Evolutionary conservation across 2,113 vertebrate species (phyloP).

Genomic region (Chloroceryle aenea): DNA sequence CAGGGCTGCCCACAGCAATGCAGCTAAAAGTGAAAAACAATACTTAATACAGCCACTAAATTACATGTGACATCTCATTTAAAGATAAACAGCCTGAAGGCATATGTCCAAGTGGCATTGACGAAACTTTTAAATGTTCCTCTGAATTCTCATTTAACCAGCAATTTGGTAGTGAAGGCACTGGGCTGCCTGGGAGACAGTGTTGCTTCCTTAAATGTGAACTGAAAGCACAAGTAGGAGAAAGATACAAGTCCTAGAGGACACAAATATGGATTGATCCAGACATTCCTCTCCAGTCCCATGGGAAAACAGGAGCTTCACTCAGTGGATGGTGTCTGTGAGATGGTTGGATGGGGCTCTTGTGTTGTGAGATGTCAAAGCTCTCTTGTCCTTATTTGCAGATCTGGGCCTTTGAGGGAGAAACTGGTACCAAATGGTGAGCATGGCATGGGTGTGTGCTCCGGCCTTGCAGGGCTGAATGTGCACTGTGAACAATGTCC

Average conservation of each 20-base stretch:
- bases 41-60: conserved; percentile 53
- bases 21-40: conserved; percentile 34
- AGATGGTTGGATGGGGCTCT: background rate
- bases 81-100: conserved; percentile 55
- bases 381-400: accelerated
- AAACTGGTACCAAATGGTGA: background rate
- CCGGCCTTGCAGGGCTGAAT: background rate
- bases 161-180: background rate
- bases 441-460: accelerated
- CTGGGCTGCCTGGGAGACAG: background rate
- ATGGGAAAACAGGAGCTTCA: background rate
- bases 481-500: accelerated
- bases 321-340: background rate
- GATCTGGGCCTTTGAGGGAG: background rate
- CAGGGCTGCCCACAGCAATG: conserved; percentile 32
- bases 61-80: conserved; percentile 64
- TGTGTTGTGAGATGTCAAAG: background rate
- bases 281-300: background rate
- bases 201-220: background rate
- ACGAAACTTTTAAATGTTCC: conserved; percentile 50
- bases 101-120: conserved; percentile 38
- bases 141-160: conserved; percentile 41
- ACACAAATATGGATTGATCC: accelerated
- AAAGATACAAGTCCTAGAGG: background rate
- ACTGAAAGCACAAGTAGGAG: background rate